These are phyloP conservation scores for Macrosiphum euphorbiae DNA, from an alignment of 2,888 invertebrate species.

Conservation along the genomic window DNA sequence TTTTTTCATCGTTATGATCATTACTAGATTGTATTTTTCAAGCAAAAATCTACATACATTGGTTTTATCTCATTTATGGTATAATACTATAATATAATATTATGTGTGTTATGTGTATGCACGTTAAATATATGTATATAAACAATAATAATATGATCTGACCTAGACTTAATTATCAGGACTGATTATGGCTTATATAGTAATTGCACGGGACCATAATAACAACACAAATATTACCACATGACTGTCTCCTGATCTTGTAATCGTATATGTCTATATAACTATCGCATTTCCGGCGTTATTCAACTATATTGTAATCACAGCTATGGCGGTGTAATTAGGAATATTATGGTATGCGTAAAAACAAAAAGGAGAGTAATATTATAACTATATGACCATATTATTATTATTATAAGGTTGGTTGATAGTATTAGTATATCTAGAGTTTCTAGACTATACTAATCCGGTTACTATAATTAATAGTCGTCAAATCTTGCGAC, in stretches of 20 bases:
- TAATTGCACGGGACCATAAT: conserved; percentile 9
- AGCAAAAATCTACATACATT: neutral
- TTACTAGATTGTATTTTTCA: neutral
- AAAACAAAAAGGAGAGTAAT: conserved; percentile 11
- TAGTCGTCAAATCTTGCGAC: neutral
- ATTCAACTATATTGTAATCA: conserved; percentile 41
- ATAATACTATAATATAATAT: neutral
- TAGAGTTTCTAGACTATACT: neutral
- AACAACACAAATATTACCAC: conserved; percentile 15
- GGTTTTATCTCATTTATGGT: neutral
- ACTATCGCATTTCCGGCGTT: conserved; percentile 44
- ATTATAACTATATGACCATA: neutral
- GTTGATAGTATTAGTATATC: neutral
- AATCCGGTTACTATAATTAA: neutral
- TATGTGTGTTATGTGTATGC: neutral
- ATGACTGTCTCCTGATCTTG: conserved; percentile 18
- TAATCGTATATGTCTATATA: neutral
- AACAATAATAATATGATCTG: conserved; percentile 25
- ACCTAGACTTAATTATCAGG: conserved; percentile 31
- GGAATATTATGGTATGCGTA: neutral
- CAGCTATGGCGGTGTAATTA: neutral
- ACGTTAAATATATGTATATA: neutral
- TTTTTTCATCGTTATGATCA: neutral
- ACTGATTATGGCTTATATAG: conserved; percentile 10
- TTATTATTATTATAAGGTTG: neutral